Evolutionary conservation across 1,140 invertebrate genomes (phyloP).

Genomic region (Drosophila elegans): DNA sequence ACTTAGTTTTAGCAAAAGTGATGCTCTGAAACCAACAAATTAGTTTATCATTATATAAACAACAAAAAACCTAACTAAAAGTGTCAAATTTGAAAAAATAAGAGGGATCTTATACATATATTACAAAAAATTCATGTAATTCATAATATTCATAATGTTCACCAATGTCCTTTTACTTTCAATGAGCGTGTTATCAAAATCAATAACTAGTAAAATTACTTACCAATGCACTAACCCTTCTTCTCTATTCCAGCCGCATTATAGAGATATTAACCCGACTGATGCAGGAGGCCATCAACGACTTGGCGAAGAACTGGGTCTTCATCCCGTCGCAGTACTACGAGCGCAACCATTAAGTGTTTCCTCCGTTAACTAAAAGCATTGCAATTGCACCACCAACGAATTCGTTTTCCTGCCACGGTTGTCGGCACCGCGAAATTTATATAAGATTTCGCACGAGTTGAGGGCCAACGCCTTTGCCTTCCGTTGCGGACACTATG

Average conservation of each 20-base stretch:
- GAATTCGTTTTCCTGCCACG: conserved; percentile 12
- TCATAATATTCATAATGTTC: too few species aligned
- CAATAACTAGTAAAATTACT: too few species aligned
- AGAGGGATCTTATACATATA: too few species aligned
- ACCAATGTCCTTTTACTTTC: too few species aligned
- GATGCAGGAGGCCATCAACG: conserved; percentile 64
- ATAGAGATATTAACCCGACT: conserved; percentile 59
- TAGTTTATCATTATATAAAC: too few species aligned
- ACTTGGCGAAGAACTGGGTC: conserved; percentile 75
- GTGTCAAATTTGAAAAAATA: too few species aligned
- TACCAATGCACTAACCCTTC: neutral
- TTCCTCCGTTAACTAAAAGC: conserved; percentile 22
- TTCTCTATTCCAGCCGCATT: conserved; percentile 41
- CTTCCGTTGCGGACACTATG: conserved; percentile 7
- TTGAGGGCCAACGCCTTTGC: conserved; percentile 16
- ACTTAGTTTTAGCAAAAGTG: too few species aligned
- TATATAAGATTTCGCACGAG: conserved; percentile 60
- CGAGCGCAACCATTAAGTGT: conserved; percentile 44
- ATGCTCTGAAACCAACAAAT: too few species aligned
- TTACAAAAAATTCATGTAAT: too few species aligned
- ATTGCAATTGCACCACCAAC: conserved; percentile 40
- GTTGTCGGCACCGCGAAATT: conserved; percentile 51
- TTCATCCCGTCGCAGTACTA: conserved; percentile 73
- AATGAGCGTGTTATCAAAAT: too few species aligned
- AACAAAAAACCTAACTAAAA: too few species aligned